Base-by-base conservation (phyloP, 2,888 invertebrate genomes). In the Epinotia nisella region DNA sequence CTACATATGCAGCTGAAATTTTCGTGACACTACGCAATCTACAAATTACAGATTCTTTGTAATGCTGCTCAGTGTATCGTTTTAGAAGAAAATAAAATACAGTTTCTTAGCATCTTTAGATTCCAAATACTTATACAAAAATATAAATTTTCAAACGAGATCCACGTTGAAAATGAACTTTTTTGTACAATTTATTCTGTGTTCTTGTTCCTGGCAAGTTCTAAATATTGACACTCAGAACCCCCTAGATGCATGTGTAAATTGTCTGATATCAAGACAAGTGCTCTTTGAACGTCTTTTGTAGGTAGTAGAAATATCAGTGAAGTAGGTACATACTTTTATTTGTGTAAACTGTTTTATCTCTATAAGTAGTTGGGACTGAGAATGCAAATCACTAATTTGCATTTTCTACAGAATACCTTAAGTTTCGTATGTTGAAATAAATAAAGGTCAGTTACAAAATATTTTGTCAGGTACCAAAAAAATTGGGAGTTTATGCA, bases 171-270 rank as follows among this genome's bases (percentile, higher is more conserved):
- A 45, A 55, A 45, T 29, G 55, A 21, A 15, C 60, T 49, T 19
- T 72, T 61, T 62, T 53, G 2, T 19, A 24, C 19, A 21, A 21
- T 19, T 1, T 64, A 29, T 13, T 69, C 73, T 64, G 51, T 69
- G 58, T n/a, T 51, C 76, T 75, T 77, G 79, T 78, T 78, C 74
- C 75, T 70, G 77, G 71, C 70, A 77, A 74, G 76, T 77, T 75
- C 75, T 85, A 84, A 86, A 89, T 88, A 88, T 88, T 89, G 84
- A 87, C 88, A 82, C 76, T 75, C 69, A 75, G 76, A 58, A 71
- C 78, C 77, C 83, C 79, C 78, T 80, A 79, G 79, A 80, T 76
- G 78, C 75, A 75, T 74, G 76, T 67, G 74, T 73, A 72, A 75
- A 75, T 75, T 68, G 67, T 67, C 68, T 53, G 60, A 69, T 75